These are phyloP conservation scores for Pygoscelis antarcticus DNA, from an alignment of 2,113 vertebrate genomes.

Conservation along the genomic window DNA sequence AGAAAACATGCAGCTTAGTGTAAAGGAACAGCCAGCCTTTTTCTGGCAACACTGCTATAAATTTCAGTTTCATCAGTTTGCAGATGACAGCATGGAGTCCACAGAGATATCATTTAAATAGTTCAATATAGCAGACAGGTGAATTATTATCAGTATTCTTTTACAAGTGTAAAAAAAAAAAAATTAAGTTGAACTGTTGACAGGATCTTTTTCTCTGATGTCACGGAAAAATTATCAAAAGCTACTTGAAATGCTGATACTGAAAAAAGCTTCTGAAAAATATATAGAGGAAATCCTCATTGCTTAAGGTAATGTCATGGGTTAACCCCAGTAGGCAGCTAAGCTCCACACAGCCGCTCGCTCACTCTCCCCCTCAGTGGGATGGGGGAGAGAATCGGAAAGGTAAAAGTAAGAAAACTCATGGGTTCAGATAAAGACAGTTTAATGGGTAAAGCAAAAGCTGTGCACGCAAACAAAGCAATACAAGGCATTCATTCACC, in stretches of 20 bases:
- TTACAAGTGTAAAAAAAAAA: background rate
- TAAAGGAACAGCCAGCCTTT: background rate
- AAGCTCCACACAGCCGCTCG: accelerated
- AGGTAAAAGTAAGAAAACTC: background rate
- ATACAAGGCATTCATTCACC: background rate
- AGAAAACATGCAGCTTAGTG: background rate
- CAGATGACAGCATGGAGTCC: background rate
- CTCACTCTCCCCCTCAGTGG: background rate
- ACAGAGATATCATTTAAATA: background rate
- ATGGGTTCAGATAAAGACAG: background rate
- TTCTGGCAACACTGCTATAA: background rate
- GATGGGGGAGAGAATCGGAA: background rate
- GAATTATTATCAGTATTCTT: background rate
- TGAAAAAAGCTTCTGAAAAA: background rate
- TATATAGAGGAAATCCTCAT: background rate
- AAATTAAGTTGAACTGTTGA: background rate
- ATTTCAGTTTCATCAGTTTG: background rate
- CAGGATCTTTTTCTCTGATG: background rate
- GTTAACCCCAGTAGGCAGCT: background rate
- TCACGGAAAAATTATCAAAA: background rate
- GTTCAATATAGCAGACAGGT: background rate
- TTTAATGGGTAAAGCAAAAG: background rate
- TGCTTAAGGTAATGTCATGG: background rate
- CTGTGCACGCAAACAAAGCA: accelerated
- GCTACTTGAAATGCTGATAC: background rate